phyloP scores from a whole-genome alignment of 2,888 invertebrate genomes.

The Agrochola lychnidis region DNA sequence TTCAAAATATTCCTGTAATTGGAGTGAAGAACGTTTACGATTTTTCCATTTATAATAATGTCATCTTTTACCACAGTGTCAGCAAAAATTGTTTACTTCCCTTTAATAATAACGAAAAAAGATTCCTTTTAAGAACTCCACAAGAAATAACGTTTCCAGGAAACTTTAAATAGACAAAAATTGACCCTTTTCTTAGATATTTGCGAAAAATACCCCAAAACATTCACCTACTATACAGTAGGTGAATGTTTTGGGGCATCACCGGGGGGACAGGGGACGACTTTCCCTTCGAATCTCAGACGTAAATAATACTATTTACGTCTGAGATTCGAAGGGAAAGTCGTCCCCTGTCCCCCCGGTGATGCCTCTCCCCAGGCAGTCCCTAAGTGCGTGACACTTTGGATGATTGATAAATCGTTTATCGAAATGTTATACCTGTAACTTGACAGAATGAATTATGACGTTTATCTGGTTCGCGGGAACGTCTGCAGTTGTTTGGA shows the following conservation, averaged over 20 bases:
- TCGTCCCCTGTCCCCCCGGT: constrained; percentile 28
- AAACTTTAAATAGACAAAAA: constrained; percentile 37
- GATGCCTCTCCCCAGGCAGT: constrained; percentile 25
- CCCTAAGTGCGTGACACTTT: constrained; percentile 69
- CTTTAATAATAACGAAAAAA: neutral
- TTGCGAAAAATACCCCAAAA: constrained; percentile 42
- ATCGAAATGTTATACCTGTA: constrained; percentile 67
- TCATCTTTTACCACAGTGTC: too few species aligned
- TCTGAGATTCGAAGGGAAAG: constrained; percentile 50
- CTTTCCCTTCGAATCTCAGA: constrained; percentile 49
- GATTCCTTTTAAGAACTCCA: neutral
- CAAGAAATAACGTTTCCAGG: neutral
- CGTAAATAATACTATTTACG: constrained; percentile 70
- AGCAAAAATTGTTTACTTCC: neutral
- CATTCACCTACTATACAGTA: constrained; percentile 44
- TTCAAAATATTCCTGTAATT: neutral
- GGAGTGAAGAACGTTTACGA: too few species aligned
- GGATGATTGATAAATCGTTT: constrained; percentile 78
- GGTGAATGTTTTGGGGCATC: too few species aligned
- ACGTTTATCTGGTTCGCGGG: constrained; percentile 15
- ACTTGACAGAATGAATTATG: constrained; percentile 70
- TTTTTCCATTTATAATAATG: too few species aligned
- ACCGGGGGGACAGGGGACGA: constrained; percentile 29
- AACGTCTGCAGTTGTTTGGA: neutral
- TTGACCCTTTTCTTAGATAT: constrained; percentile 15